Evolutionary conservation across 1,140 invertebrate species (phyloP).

Genomic region (Orius laevigatus): DNA sequence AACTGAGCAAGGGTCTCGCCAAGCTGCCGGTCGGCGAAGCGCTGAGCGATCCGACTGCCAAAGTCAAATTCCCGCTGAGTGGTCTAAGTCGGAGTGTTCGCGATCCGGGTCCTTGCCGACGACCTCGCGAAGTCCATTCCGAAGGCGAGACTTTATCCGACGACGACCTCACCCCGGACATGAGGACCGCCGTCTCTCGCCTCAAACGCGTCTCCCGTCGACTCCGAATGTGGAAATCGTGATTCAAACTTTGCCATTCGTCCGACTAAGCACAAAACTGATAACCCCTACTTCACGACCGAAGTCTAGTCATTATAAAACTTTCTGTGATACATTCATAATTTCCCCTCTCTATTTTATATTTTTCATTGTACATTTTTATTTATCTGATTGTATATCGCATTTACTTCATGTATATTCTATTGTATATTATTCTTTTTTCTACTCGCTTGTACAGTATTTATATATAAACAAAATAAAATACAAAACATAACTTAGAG

Average conservation of each 20-base stretch:
- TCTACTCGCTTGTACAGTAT: slow-evolving; percentile 11
- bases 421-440: slow-evolving; percentile 8
- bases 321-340: slow-evolving; percentile 20
- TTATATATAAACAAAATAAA: slow-evolving; percentile 1
- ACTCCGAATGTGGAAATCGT: slow-evolving; percentile 47
- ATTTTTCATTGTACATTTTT: not conserved
- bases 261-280: slow-evolving; percentile 5
- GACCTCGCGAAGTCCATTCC: slow-evolving; percentile 46
- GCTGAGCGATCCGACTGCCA: slow-evolving; percentile 44
- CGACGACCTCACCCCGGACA: slow-evolving; percentile 29
- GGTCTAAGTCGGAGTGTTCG: slow-evolving; percentile 21
- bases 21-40: slow-evolving; percentile 43
- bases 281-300: slow-evolving; percentile 12
- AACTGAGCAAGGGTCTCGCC: slow-evolving; percentile 44
- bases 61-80: slow-evolving; percentile 22
- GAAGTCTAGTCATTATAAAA: slow-evolving; percentile 21
- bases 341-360: slow-evolving; percentile 7
- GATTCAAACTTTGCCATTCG: slow-evolving; percentile 17
- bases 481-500: not conserved
- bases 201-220: slow-evolving; percentile 57
- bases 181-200: slow-evolving; percentile 36
- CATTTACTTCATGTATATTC: slow-evolving; percentile 1
- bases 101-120: slow-evolving; percentile 17
- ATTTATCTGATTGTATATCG: no score
- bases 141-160: slow-evolving; percentile 51